Conservation (phyloP, 2,113 vertebrate genomes). For the Anolis carolinensis region DNA sequence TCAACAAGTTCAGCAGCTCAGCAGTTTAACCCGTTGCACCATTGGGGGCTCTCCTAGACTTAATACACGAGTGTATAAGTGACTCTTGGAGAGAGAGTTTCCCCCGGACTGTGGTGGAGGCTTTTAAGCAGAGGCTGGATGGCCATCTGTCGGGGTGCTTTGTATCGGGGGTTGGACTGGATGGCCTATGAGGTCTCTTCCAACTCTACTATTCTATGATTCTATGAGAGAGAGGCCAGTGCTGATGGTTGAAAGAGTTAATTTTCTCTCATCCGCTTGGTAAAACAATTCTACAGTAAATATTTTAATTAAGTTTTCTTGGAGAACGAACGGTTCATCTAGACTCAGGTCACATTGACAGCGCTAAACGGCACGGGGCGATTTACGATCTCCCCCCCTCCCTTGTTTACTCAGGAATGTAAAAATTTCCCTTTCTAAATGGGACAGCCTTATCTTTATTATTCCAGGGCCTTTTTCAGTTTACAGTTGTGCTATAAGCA, state of each 20-base stretch:
- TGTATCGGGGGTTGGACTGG: too few relatives aligned
- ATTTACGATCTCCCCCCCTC: conserved; percentile 64
- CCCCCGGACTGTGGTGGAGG: too few relatives aligned
- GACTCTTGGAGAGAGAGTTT: too few relatives aligned
- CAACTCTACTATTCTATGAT: too few relatives aligned
- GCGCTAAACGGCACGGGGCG: conserved; percentile 59
- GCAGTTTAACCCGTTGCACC: too few relatives aligned
- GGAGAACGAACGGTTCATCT: conserved; percentile 57
- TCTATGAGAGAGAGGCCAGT: background rate
- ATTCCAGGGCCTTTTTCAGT: conserved; percentile 72
- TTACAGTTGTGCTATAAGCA: conserved; percentile 70
- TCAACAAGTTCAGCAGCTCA: too few relatives aligned
- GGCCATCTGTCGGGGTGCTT: too few relatives aligned
- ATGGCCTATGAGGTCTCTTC: too few relatives aligned
- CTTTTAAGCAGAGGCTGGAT: too few relatives aligned
- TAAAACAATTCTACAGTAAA: conserved; percentile 71
- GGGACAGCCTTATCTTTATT: conserved; percentile 75
- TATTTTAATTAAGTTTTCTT: conserved; percentile 72
- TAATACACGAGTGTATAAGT: too few relatives aligned
- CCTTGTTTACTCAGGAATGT: conserved; percentile 71
- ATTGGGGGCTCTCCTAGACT: too few relatives aligned
- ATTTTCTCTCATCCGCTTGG: conserved; percentile 37
- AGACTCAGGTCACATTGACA: conserved; percentile 57
- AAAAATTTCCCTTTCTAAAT: conserved; percentile 75
- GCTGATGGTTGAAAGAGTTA: conserved; percentile 43